Conservation (phyloP, 1,140 invertebrate genomes). For the Paraescarpia echinospica region DNA sequence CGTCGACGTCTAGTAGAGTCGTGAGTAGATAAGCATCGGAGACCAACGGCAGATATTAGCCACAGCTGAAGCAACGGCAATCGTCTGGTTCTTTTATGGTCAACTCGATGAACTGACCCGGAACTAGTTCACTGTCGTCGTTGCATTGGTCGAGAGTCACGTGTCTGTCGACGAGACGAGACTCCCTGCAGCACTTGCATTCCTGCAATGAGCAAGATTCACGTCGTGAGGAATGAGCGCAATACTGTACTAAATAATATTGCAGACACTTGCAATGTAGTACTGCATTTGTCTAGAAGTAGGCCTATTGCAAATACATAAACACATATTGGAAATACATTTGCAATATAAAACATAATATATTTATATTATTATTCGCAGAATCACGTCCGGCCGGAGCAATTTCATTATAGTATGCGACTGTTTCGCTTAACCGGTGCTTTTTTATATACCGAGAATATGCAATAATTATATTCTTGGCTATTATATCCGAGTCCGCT, state of each 20-base stretch:
- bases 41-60: not conserved
- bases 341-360: no score
- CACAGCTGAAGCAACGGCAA: not conserved
- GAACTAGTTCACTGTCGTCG: conserved; percentile 1
- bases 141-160: conserved; percentile 5
- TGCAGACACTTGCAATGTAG: no score
- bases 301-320: no score
- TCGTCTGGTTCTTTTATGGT: conserved; percentile 10
- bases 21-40: not conserved
- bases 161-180: not conserved
- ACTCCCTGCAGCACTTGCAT: conserved; percentile 9
- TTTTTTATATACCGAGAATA: no score
- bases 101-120: not conserved
- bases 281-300: no score
- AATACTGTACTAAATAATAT: not conserved
- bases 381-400: no score
- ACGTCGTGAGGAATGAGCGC: not conserved
- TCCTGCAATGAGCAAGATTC: conserved; percentile 1
- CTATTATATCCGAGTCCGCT: no score
- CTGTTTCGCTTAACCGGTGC: no score
- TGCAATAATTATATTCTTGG: no score
- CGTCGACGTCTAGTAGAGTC: not conserved
- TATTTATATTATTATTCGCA: no score
- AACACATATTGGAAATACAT: no score
- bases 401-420: no score